phyloP scores from a whole-genome alignment of 2,797 vertebrate genomes.

The Lepidocolaptes lacrymiger region DNA sequence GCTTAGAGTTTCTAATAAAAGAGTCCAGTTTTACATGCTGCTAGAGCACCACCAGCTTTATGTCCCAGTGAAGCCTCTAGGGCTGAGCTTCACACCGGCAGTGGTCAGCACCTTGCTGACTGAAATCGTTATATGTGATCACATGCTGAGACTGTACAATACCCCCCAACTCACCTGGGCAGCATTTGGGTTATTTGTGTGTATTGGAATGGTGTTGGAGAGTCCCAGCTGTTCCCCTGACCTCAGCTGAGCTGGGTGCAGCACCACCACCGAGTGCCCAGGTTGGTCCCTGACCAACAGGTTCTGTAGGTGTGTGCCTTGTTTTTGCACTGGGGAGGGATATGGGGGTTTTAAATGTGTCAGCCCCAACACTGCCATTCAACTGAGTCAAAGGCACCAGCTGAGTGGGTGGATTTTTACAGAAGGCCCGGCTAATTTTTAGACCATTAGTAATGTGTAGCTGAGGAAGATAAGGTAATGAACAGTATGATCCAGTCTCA shows the following conservation, averaged over 20 bases:
- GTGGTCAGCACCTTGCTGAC: neutral
- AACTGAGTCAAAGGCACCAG: slow-evolving; percentile 58
- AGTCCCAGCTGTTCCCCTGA: neutral
- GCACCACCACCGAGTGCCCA: neutral
- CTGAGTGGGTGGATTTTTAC: slow-evolving; percentile 67
- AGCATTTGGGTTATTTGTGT: neutral
- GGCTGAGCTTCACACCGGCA: neutral
- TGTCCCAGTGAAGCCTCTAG: neutral
- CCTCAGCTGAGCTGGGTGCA: neutral
- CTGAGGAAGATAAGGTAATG: slow-evolving; percentile 54
- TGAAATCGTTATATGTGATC: neutral
- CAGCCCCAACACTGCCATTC: slow-evolving; percentile 33
- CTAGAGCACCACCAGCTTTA: neutral
- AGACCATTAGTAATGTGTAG: slow-evolving; percentile 67
- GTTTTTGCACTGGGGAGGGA: neutral
- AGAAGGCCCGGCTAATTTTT: slow-evolving; percentile 68
- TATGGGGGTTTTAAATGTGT: slow-evolving; percentile 22
- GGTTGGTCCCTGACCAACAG: neutral
- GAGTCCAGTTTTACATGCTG: neutral
- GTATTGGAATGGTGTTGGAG: neutral
- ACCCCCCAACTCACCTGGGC: neutral
- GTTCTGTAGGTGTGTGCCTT: neutral
- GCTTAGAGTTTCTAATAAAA: neutral
- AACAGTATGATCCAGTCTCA: slow-evolving; percentile 30
- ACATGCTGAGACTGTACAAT: neutral